These are phyloP conservation scores for Caligus rogercresseyi DNA, from an alignment of 1,140 invertebrate species.

Conservation along the genomic window DNA sequence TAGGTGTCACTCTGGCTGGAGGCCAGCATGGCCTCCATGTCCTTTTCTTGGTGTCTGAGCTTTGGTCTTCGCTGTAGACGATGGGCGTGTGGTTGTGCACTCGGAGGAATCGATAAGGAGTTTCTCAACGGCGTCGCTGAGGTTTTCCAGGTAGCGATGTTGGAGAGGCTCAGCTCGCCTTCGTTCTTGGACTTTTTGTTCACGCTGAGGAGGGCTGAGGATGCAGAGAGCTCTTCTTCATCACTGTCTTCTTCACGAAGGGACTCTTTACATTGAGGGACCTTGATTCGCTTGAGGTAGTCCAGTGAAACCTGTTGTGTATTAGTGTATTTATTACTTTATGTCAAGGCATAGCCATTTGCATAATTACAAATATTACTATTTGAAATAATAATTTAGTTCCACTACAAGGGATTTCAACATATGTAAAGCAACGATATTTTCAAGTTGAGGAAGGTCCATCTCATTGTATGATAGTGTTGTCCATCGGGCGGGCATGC, in stretches of 20 bases:
- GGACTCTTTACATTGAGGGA: neutral
- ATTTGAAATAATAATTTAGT: no score
- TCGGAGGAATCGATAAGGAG: neutral
- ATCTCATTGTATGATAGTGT: no score
- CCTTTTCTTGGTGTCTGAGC: slow-evolving; percentile 51
- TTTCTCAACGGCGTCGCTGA: neutral
- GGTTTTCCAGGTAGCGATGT: slow-evolving; percentile 2
- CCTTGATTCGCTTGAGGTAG: neutral
- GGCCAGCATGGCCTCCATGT: slow-evolving; percentile 57
- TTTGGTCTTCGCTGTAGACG: slow-evolving; percentile 73
- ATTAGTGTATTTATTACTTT: no score
- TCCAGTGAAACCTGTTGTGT: neutral
- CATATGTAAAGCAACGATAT: no score
- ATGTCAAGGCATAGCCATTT: no score
- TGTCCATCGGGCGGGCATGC: no score
- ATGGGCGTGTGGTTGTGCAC: slow-evolving; percentile 70
- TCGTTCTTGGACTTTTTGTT: slow-evolving; percentile 5
- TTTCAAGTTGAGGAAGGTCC: no score
- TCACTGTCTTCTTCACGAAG: neutral
- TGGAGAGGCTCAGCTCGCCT: slow-evolving; percentile 11
- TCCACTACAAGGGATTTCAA: no score
- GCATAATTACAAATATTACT: no score
- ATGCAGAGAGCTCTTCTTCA: neutral
- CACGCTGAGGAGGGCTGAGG: neutral
- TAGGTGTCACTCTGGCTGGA: slow-evolving; percentile 69